Evolutionary conservation across 2,113 vertebrate species (phyloP), one percentile per base, ranked within the genome.

Genomic region (Calyptomena viridis): DNA sequence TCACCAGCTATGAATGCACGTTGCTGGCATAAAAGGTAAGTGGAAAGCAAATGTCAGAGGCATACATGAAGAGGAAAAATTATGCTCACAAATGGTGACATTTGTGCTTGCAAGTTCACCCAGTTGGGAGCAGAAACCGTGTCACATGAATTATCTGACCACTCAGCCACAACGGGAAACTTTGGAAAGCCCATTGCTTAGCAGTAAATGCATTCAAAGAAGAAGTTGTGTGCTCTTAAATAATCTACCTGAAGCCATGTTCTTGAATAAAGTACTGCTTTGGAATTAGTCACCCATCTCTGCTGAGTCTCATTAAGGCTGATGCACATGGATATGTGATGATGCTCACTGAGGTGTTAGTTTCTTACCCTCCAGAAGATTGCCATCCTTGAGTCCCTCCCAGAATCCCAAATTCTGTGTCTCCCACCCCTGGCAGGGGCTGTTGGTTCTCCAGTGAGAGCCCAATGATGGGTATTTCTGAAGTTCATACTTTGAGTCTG

Each of bases 91-190:
- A 93, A 89, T 81, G 91, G 83, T 95, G 93, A 95, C 86, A 93
- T 94, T 93, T 97, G 96, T 93, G 93, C 86, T 91, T 91, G 84
- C 89, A 75, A 94, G 83, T 87, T 93, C 90, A 71, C 73, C 83
- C 83, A 78, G 76, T 93, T 0, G 2, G 94, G 84, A 95, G 95
- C 77, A 89, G 64, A 46, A 81, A 74, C 68, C 19, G 0, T 94
- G 86, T 88, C 90, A 77, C 79, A 77, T 84, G 94, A 95, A 94
- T 96, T 95, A 71, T 56, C 91, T 92, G 96, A 84, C 93, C 96
- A 64, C 56, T 93, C 89, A 89, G 84, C 83, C 94, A 78, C 91
- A 28, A 67, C 39, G 0, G 84, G 89, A 71, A 86, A 81, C 86
- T 95, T 52, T 39, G 92, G 82, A 14, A 85, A 91, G 78, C 81